Evolutionary conservation across 2,113 vertebrate genomes (phyloP), one percentile per base, ranked within the genome.

Genomic region (Nymphicus hollandicus): DNA sequence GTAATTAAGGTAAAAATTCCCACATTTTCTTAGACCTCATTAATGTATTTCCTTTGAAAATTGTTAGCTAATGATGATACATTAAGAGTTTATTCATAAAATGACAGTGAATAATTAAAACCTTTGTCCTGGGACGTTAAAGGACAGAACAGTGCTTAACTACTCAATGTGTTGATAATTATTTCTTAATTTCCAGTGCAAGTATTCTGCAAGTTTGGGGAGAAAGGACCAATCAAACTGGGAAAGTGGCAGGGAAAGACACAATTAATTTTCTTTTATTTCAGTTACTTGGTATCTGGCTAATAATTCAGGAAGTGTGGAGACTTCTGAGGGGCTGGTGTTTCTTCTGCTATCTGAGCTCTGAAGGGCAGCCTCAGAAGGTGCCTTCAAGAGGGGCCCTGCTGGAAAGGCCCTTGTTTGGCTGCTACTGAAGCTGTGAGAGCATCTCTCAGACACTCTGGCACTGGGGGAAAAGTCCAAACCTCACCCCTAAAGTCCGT

Each of bases 21-120:
- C 56, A 88, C 65, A 89, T 92, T 97, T 97, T 97, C 91, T 86
- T 94, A 95, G 80, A 95, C 79, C 83, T 97, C 93, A 95, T 97
- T 97, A 96, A 78, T 44, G 88, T 91, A 97, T 97, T 97, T 97
- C 96, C 91, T 97, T 93, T 96, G 86, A 91, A 97, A 97, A 96
- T 93, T 96, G 66, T 92, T 94, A 81, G 89, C 80, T 97, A 97
- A 96, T 96, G 95, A 93, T 52, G 95, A 61, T 86, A 89, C 74
- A 91, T 94, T 96, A 91, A 58, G 80, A 93, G 64, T 95, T 96
- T 96, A 93, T 88, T 72, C 81, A 96, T 94, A 92, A 95, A 93
- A 78, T 83, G 82, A 95, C 92, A 95, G 73, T 96, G 76, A 97
- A 85, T 95, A 96, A 97, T 96, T 96, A 88, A 95, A 94, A 94